Evolutionary conservation across 2,888 invertebrate genomes (phyloP), one percentile per base, ranked within the genome.

Genomic region (Boloria selene): DNA sequence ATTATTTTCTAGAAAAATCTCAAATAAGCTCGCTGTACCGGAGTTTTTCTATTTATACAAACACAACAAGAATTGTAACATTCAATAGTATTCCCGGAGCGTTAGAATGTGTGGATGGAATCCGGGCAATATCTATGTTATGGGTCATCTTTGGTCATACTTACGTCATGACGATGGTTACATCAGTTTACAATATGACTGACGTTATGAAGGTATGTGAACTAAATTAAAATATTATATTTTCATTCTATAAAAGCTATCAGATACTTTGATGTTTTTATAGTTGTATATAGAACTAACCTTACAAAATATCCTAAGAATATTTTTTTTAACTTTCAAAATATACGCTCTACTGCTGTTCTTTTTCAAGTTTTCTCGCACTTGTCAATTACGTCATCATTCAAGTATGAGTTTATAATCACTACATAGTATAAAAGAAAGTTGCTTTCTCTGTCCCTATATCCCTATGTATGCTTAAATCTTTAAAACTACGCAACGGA

Each of bases 91-190:
- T 76, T 2, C 75, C 86, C 1, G 83, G 84, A 0, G 72, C 88
- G 1, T 70, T 93, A 49, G 84, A 88, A 54, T 93, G 93, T 72
- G 71, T 93, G 49, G 87, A 92, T 65, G 93, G 93, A 0, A 76
- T 93, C 4, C 79, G 92, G 59, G 77, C 87, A 0, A 74, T 93
- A 0, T 89, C 91, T 5, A 92, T 93, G 84, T 77, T 88, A 72
- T 93, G 93, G 93, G 86, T 93, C 31, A 81, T 93, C 16, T 54
- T 88, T 1, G 90, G 88, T 0, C 93, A 93, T 58, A 79, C 85
- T 0, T 87, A 82, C 55, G 61, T 66, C n/a, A 70, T 73, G 22
- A 73, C 22, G 45, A 73, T 38, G 18, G 68, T 38, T 2, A 55
- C 5, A 14, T 60, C 54, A 10, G 17, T 70, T 4, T 49, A 17